Evolutionary conservation across 2,888 invertebrate genomes (phyloP).

Genomic region (Zaprionus bogoriensis): DNA sequence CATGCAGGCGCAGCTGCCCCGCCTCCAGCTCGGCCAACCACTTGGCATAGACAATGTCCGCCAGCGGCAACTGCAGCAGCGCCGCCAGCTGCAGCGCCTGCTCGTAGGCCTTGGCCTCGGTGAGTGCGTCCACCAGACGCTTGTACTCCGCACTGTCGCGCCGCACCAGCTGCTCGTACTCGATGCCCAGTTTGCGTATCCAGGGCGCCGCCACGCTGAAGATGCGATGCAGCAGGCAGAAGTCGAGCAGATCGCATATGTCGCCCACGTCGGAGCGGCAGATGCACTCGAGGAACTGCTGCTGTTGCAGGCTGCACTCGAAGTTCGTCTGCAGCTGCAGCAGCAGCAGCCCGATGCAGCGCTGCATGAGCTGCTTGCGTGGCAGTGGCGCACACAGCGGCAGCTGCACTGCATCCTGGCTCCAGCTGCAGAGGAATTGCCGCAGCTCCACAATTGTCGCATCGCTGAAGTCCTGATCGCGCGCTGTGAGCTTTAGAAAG

Average conservation of each 20-base stretch:
- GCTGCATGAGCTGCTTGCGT: constrained; percentile 84
- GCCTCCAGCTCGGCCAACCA: constrained; percentile 84
- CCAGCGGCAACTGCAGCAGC: constrained; percentile 82
- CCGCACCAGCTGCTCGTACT: constrained; percentile 71
- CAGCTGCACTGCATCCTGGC: constrained; percentile 77
- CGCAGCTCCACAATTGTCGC: constrained; percentile 83
- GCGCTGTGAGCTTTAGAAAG: constrained; percentile 85
- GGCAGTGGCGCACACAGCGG: constrained; percentile 80
- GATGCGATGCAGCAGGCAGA: constrained; percentile 83
- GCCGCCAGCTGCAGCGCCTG: constrained; percentile 84
- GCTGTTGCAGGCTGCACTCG: constrained; percentile 86
- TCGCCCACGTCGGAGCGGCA: constrained; percentile 85
- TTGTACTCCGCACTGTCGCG: constrained; percentile 82
- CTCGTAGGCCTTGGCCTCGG: constrained; percentile 83
- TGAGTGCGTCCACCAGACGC: constrained; percentile 83
- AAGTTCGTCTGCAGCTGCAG: constrained; percentile 86
- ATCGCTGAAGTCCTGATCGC: constrained; percentile 83
- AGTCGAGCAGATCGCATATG: constrained; percentile 83
- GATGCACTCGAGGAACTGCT: constrained; percentile 86
- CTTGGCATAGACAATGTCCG: constrained; percentile 83
- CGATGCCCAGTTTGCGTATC: constrained; percentile 58
- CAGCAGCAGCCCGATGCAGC: constrained; percentile 85
- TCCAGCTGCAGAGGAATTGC: constrained; percentile 77
- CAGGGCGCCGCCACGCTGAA: constrained; percentile 84
- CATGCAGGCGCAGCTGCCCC: constrained; percentile 76